Base-by-base conservation (phyloP, 2,797 vertebrate genomes). In the Numenius phaeopus region DNA sequence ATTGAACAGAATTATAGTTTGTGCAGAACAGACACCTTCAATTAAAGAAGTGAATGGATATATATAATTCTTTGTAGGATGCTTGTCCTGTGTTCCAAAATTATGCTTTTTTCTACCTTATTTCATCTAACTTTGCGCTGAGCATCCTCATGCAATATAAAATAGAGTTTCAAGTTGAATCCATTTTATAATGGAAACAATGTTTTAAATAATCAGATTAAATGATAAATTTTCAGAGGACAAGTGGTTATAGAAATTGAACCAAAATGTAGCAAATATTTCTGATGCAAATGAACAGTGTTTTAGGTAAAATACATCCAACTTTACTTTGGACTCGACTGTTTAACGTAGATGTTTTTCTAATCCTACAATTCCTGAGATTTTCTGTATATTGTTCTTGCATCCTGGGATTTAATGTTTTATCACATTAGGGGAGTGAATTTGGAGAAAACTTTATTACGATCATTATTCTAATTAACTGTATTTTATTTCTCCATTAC, bases 361-460 rank as follows among this genome's bases (percentile, higher is more conserved):
- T 18, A 62, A 61, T 62, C 47, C 23, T 49, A 8, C 34, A 67
- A 64, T 20, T 67, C 29, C 42, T 26, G 2, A 69, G 5, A 18
- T 59, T 39, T 52, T 85, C 49, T 55, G 19, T 9, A 59, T 49
- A 54, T 49, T 44, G 5, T 12, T 54, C 64, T 72, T 78, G 7
- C 3, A 32, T 88, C 10, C 27, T 58, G 15, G 18, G 13, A 87
- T 11, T 70, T 73, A 64, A 44, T 32, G 15, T 37, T 20, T 69
- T 69, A 37, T 50, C 7, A 15, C 11, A 54, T 5, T 27, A 29
- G 0, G 5, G 10, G 20, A 2, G 9, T 39, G 11, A 16, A 83
- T 62, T 52, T 76, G 42, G 12, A 80, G 42, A 71, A 76, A 65
- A 79, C 21, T 34, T 54, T 27, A 44, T 91, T 46, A n/a, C 2